These are phyloP conservation scores for Leptinotarsa juncta DNA, from an alignment of 2,888 invertebrate species.

Conservation along the genomic window DNA sequence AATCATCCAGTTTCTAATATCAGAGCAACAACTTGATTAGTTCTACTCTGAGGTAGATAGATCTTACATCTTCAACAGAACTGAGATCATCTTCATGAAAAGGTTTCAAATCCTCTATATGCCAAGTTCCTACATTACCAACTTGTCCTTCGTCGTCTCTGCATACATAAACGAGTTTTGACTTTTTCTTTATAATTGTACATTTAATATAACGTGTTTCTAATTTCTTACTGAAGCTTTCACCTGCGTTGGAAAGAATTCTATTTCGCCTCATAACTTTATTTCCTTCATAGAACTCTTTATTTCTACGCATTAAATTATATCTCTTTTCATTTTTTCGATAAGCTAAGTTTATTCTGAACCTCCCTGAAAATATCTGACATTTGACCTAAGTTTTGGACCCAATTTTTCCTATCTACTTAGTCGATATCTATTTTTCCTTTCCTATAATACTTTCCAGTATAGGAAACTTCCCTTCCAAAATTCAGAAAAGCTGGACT, in stretches of 20 bases:
- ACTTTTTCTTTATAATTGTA: conserved; percentile 1
- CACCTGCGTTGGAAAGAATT: not conserved
- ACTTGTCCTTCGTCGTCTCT: not conserved
- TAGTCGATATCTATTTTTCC: not conserved
- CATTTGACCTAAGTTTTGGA: not conserved
- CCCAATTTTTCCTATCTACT: not conserved
- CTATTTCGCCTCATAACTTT: not conserved
- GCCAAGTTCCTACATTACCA: not conserved
- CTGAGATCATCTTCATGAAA: not conserved
- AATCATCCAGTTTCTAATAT: not conserved
- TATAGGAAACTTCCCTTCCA: not conserved
- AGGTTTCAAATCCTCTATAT: conserved; percentile 3
- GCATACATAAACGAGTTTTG: not conserved
- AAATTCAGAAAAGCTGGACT: no score
- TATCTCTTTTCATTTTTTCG: not conserved
- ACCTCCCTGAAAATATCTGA: not conserved
- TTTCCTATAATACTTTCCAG: not conserved
- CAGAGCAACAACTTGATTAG: not conserved
- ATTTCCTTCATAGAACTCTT: not conserved
- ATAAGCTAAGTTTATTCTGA: not conserved
- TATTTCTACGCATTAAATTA: not conserved
- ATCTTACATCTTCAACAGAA: not conserved
- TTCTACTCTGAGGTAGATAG: not conserved
- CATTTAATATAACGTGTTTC: not conserved
- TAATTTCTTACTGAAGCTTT: not conserved